Percentiles rank a stretch among this genome's conserved stretches.
phyloP scores from a whole-genome alignment of 1,140 invertebrate genomes.

The Myzus persicae region DNA sequence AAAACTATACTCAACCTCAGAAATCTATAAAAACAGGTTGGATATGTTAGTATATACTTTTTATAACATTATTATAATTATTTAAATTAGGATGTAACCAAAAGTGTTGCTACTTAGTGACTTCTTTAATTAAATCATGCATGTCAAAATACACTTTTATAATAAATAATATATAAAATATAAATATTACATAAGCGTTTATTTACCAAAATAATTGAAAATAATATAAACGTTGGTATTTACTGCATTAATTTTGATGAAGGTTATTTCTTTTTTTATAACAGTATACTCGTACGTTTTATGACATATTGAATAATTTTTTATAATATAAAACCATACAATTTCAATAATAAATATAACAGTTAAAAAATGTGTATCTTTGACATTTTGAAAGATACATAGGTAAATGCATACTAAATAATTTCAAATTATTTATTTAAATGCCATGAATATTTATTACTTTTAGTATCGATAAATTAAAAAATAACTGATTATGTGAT shows the following conservation, averaged over 20 bases:
- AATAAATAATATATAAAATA: not conserved
- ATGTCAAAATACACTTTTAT: not conserved
- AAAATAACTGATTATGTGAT: not conserved
- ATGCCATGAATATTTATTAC: not conserved
- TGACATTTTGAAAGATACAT: not conserved
- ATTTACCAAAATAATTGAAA: not conserved
- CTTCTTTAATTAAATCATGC: constrained; percentile 18
- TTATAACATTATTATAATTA: not conserved
- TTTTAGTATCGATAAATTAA: not conserved
- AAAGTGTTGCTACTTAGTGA: not conserved
- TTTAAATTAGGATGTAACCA: not conserved
- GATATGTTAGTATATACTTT: not conserved
- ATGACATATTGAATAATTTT: no score
- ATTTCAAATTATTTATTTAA: not conserved
- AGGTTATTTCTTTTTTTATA: no score
- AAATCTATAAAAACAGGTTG: not conserved
- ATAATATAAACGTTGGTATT: not conserved
- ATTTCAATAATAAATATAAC: not conserved
- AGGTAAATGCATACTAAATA: not conserved
- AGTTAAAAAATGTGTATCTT: not conserved
- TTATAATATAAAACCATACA: not conserved
- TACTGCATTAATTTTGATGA: no score
- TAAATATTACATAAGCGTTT: not conserved
- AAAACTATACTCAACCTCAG: not conserved
- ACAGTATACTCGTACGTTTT: no score